phyloP scores from a whole-genome alignment of 2,888 invertebrate species.

The Seira ritae region DNA sequence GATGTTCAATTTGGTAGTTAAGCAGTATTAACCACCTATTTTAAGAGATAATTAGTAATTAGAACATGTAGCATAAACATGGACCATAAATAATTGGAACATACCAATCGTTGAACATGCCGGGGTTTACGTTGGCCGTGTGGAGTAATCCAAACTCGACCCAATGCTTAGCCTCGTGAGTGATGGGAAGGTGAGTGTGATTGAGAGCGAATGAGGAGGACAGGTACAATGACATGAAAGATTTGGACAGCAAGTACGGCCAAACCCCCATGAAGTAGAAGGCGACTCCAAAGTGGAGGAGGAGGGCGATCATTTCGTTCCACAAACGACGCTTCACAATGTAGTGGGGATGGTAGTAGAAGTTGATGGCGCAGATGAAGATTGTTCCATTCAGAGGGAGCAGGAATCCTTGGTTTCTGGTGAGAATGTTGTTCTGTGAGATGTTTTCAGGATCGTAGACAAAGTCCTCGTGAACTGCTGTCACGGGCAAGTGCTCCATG shows the following conservation, averaged over 20 bases:
- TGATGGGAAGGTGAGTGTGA: constrained; percentile 59
- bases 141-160: constrained; percentile 55
- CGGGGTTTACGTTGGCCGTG: constrained; percentile 51
- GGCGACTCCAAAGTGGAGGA: constrained; percentile 38
- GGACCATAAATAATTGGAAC: too few species aligned
- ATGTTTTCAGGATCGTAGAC: constrained; percentile 51
- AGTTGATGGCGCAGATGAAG: constrained; percentile 62
- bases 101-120: constrained; percentile 58
- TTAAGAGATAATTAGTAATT: too few species aligned
- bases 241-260: constrained; percentile 51
- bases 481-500: constrained; percentile 59
- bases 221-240: constrained; percentile 57
- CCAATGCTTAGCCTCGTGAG: constrained; percentile 57
- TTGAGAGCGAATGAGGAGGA: constrained; percentile 56
- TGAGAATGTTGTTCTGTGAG: constrained; percentile 55
- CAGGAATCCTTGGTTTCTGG: constrained; percentile 54
- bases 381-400: constrained; percentile 56
- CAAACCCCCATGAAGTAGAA: constrained; percentile 50
- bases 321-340: constrained; percentile 56
- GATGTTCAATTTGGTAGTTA: constrained; percentile 47
- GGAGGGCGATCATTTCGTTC: constrained; percentile 45
- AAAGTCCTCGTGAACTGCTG: constrained; percentile 55
- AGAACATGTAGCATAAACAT: too few species aligned
- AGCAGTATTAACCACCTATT: constrained; percentile 26
- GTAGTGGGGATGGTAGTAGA: constrained; percentile 63